Base-by-base conservation (phyloP, 2,113 vertebrate species). In the Sylvietta virens region DNA sequence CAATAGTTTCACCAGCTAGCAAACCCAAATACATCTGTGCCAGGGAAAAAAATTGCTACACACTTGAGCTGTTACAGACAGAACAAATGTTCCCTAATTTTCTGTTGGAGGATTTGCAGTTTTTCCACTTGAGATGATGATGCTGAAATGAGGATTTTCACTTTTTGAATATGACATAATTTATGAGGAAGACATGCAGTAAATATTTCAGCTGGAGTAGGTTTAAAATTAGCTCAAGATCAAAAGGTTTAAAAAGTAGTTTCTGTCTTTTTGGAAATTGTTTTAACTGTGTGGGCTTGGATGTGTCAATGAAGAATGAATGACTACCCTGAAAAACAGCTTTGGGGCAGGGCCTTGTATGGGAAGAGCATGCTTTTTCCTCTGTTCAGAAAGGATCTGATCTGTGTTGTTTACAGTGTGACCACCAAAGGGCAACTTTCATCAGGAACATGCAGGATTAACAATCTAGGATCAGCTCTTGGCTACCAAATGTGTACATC, bases 1-100 rank as follows among this genome's bases (percentile, higher is more conserved):
- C 77, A 80, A 48, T 47, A 58, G 90, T 87, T 69, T 65, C 58
- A 78, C 60, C 69, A 94, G 77, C 91, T 92, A 91, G 40, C 73
- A 88, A 97, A 90, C 51, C 58, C 84, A 72, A 81, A 91, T 95
- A 88, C 92, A 80, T 92, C 86, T 96, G 71, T 77, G 86, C 57
- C 44, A 66, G 15, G 48, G 44, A 88, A 91, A 95, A 97, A 86
- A 77, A 86, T 26, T 61, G 69, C 67, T 86, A 48, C 47, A 54
- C 56, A 76, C 86, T 96, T 94, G 57, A 97, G 82, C 77, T 94
- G 61, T 71, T 70, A 62, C 81, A 95, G 92, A 94, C 84, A 93
- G 95, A 97, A 97, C 97, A 97, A 98, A 97, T 79, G 92, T 96
- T 97, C 92, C 72, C 83, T 98, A 95, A 97, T 98, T 98, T 97